Evolutionary conservation across 2,888 invertebrate species (phyloP), one percentile per base, ranked within the genome.

Genomic region (Noctua pronuba): DNA sequence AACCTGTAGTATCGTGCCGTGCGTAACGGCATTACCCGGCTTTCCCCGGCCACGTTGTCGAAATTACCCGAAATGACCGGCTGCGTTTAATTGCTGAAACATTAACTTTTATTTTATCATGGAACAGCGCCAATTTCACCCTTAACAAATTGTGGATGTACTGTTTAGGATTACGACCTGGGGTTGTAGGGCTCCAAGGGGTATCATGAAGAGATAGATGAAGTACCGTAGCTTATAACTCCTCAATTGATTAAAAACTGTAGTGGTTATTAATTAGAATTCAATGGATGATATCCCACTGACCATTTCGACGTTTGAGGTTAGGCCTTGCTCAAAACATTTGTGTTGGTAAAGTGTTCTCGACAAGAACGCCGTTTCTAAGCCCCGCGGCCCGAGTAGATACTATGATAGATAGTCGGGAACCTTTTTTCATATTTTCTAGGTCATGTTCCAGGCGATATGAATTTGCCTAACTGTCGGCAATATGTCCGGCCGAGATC

Each of bases 101-200:
- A 88, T 88, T 83, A 82, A 88, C 78, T 89, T 89, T 88, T 89
- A 88, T 89, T 86, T 88, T 83, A 78, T 84, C 69, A 81, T 72
- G 55, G 78, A 75, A 84, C 78, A 73, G 66, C 69, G 72, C 80
- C 88, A 86, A 86, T 84, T 77, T 75, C 58, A 69, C 58, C 64
- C 65, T 46, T 52, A 67, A 69, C 77, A 72, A 78, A 80, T 79
- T 84, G 78, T 79, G 41, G 71, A 67, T 84, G 58, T 73, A 64
- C 70, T 64, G 64, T 58, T 67, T 31, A 38, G 28, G 55, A 38
- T 86, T 74, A 65, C 65, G 52, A 67, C 62, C 64, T 18, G 8
- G 4, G 21, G 31, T 72, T 41, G 31, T 62, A 67, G 28, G 6
- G 28, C 71, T 75, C 49, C 6, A 41, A 58, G 60, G 41, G n/a